Percentiles rank a stretch among this genome's conserved stretches.
These are phyloP conservation scores for Palythoa heliodiscus DNA, from an alignment of 92 coral and sea anemone species.

Conservation along the genomic window DNA sequence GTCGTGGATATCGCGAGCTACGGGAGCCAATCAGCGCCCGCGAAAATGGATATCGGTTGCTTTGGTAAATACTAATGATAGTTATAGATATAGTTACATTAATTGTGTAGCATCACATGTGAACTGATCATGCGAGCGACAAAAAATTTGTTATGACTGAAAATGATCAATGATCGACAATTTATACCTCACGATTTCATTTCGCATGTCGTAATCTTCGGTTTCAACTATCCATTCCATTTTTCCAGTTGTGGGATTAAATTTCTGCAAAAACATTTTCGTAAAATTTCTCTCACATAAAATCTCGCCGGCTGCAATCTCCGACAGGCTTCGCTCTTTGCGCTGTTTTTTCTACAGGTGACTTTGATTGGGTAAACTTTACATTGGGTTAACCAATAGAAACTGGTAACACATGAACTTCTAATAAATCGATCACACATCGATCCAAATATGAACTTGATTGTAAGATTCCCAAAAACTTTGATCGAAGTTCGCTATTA, in stretches of 20 bases:
- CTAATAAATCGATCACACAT: background rate
- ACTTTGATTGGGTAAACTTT: slow-evolving; percentile 7
- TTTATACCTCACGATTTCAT: slow-evolving; percentile 85
- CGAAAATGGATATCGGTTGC: no score
- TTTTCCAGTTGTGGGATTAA: slow-evolving; percentile 88
- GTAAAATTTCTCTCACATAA: background rate
- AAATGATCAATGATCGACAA: background rate
- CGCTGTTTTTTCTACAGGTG: background rate
- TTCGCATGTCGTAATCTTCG: slow-evolving; percentile 83
- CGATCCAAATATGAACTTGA: background rate
- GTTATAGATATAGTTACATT: no score
- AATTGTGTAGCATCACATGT: no score
- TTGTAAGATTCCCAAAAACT: no score
- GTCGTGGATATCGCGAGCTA: no score
- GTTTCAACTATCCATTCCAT: slow-evolving; percentile 93
- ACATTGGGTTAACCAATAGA: background rate
- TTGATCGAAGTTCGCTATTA: background rate
- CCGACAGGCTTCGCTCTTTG: slow-evolving; percentile 6
- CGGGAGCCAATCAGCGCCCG: no score
- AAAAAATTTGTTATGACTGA: background rate
- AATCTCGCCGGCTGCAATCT: background rate
- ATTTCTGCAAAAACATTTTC: slow-evolving; percentile 81
- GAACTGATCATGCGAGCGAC: no score
- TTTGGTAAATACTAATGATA: no score
- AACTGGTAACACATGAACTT: background rate